phyloP scores from a whole-genome alignment of 2,797 vertebrate genomes.

The Falco berigora region DNA sequence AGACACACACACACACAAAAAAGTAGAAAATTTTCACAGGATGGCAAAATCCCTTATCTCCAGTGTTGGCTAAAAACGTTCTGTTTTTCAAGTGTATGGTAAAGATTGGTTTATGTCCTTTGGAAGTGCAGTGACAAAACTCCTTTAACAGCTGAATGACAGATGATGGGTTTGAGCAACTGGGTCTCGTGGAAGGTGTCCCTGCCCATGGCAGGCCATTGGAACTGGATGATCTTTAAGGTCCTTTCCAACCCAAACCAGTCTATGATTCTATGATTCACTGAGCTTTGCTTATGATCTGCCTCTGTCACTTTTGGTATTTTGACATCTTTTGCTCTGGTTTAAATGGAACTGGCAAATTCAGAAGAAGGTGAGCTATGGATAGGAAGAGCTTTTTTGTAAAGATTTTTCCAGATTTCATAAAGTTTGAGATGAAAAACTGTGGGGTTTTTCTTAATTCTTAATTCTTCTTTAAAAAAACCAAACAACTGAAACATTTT shows the following conservation, averaged over 20 bases:
- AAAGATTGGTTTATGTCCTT: not conserved
- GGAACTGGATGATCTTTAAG: too few relatives aligned
- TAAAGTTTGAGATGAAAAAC: not conserved
- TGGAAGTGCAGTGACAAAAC: not conserved
- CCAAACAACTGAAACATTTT: not conserved
- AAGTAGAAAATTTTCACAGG: not conserved
- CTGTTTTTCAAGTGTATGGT: not conserved
- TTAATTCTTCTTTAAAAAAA: too few relatives aligned
- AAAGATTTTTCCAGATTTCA: not conserved
- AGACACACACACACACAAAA: not conserved
- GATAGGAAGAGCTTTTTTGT: not conserved
- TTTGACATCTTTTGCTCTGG: not conserved
- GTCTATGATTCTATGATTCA: not conserved
- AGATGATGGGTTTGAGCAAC: not conserved
- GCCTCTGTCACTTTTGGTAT: not conserved
- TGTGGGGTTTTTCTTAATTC: not conserved
- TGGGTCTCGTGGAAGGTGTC: too few relatives aligned
- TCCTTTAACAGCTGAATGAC: not conserved
- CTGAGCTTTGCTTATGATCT: not conserved
- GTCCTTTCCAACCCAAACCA: too few relatives aligned
- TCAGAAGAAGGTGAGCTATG: not conserved
- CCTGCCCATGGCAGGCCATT: too few relatives aligned
- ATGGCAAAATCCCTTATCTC: not conserved
- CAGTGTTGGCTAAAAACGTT: not conserved
- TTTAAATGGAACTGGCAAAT: not conserved